These are phyloP conservation scores for Excalfactoria chinensis DNA, from an alignment of 2,113 vertebrate genomes.

Conservation along the genomic window DNA sequence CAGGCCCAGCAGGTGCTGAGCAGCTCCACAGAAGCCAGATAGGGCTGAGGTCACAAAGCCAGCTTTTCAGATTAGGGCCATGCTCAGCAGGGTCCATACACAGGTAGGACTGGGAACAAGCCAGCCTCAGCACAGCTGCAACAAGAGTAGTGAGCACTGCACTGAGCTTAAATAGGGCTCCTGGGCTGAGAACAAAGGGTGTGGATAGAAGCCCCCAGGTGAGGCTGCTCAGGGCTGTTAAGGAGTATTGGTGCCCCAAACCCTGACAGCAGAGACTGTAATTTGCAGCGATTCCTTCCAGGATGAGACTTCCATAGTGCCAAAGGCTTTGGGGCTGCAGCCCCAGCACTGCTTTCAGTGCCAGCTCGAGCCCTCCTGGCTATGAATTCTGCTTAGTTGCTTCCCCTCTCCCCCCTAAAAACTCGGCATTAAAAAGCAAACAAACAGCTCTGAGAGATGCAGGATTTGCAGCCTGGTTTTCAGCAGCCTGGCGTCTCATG, in stretches of 20 bases:
- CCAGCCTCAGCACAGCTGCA: background rate
- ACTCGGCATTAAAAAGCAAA: background rate
- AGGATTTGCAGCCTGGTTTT: background rate
- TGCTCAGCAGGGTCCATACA: background rate
- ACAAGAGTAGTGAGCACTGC: background rate
- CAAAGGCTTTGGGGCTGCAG: background rate
- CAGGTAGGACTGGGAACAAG: background rate
- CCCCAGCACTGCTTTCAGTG: background rate
- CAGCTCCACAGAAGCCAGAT: background rate
- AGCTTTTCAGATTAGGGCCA: no score
- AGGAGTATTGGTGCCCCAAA: background rate
- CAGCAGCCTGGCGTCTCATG: background rate
- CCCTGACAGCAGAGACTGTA: background rate
- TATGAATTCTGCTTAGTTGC: background rate
- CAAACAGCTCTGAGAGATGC: background rate
- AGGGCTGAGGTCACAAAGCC: background rate
- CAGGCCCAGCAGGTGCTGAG: background rate
- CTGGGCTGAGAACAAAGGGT: background rate
- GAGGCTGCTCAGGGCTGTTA: background rate
- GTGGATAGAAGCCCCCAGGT: background rate
- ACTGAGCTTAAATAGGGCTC: background rate
- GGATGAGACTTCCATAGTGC: background rate
- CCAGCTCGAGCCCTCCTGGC: background rate
- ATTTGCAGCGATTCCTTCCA: background rate
- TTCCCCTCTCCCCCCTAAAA: background rate